Conservation (phyloP, 2,888 invertebrate species). For the Villa cingulata region DNA sequence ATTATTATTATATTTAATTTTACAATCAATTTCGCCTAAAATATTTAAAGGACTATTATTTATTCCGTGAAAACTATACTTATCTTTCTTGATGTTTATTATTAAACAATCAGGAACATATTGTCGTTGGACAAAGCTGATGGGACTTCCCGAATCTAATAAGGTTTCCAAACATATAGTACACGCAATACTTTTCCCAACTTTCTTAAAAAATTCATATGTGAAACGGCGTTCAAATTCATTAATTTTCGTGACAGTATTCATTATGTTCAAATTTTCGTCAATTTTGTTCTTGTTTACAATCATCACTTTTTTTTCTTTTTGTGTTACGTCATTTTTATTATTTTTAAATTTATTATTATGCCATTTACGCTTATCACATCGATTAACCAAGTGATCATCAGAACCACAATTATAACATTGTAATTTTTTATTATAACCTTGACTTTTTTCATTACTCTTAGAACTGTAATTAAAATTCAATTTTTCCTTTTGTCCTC, state of each 20-base stretch:
- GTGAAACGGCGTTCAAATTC: neutral
- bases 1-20: conserved; percentile 7
- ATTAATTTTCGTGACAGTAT: neutral
- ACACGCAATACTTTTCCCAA: neutral
- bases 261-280: neutral
- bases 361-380: neutral
- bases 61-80: conserved; percentile 9
- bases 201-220: neutral
- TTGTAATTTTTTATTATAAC: neutral
- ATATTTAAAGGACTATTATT: conserved; percentile 8
- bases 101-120: conserved; percentile 8
- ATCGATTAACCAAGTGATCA: neutral
- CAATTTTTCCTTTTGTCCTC: neutral
- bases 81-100: conserved; percentile 2
- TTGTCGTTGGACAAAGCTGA: conserved; percentile 9
- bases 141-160: conserved; percentile 11
- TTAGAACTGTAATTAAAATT: neutral
- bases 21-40: conserved; percentile 6
- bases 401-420: neutral
- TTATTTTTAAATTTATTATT: too few relatives aligned
- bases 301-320: too few relatives aligned
- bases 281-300: too few relatives aligned
- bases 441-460: neutral
- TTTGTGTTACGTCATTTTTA: too few relatives aligned
- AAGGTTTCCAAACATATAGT: conserved; percentile 1